Percentiles rank a stretch among this genome's conserved stretches.
Conservation (phyloP, 2,113 vertebrate genomes). For the Myocastor coypus region DNA sequence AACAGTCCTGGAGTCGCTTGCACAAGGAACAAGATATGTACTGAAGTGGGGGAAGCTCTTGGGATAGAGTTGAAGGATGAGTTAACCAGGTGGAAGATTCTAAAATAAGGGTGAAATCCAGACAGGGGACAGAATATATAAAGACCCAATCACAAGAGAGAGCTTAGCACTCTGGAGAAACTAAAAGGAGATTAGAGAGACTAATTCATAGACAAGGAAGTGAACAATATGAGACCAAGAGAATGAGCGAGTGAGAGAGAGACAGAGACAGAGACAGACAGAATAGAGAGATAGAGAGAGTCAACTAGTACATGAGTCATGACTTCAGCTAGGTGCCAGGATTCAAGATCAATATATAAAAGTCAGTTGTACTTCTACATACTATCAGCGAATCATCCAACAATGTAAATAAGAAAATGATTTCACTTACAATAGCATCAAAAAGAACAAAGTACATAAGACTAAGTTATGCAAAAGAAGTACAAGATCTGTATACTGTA, state of each 20-base stretch:
- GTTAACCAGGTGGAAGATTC: not conserved
- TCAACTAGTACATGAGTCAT: not conserved
- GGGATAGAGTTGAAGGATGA: not conserved
- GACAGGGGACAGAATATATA: not conserved
- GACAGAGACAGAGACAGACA: too few species aligned
- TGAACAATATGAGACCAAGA: not conserved
- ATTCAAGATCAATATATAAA: not conserved
- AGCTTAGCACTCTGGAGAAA: not conserved
- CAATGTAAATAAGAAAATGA: conserved; percentile 7
- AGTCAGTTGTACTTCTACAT: not conserved
- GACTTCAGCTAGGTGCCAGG: not conserved
- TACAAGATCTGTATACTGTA: not conserved
- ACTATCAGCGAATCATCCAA: conserved; percentile 9
- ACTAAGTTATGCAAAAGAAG: conserved; percentile 31
- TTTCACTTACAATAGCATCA: conserved; percentile 37
- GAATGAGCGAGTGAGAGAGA: not conserved
- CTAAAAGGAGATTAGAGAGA: not conserved
- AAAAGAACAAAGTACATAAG: not conserved
- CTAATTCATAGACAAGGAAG: not conserved
- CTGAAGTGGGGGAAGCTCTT: not conserved
- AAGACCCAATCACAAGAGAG: not conserved
- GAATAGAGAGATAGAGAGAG: too few species aligned
- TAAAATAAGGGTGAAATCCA: conserved; percentile 14
- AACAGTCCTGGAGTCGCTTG: not conserved
- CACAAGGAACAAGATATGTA: not conserved